These are phyloP conservation scores for Danio albolineatus DNA, from an alignment of 2,797 vertebrate species.

Conservation along the genomic window DNA sequence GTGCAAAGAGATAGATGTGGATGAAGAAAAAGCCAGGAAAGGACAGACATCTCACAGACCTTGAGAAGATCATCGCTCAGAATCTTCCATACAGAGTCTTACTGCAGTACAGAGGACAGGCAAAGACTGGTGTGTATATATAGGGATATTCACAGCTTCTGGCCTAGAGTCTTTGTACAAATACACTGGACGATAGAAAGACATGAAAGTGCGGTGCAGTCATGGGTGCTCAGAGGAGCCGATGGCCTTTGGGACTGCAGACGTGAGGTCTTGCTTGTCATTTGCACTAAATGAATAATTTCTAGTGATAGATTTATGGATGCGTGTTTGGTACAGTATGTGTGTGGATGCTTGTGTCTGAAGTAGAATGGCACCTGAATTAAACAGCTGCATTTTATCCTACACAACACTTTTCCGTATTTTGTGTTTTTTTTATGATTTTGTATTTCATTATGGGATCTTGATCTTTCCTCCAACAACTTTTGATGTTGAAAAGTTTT, in stretches of 20 bases:
- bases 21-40: conserved; percentile 41
- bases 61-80: conserved; percentile 58
- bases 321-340: conserved; percentile 49
- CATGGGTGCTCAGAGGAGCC: conserved; percentile 55
- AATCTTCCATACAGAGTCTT: conserved; percentile 49
- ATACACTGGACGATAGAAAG: conserved; percentile 74
- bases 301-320: conserved; percentile 67
- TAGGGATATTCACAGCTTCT: conserved; percentile 61
- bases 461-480: too few relatives aligned
- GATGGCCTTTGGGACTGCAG: conserved; percentile 43
- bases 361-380: neutral
- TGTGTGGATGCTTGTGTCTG: conserved; percentile 42
- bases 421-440: neutral
- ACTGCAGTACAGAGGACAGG: conserved; percentile 52
- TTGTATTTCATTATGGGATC: too few relatives aligned
- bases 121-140: conserved; percentile 42
- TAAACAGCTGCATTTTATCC: neutral
- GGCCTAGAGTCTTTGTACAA: conserved; percentile 72
- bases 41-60: conserved; percentile 70
- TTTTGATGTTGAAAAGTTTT: too few relatives aligned
- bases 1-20: conserved; percentile 47
- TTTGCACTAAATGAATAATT: conserved; percentile 79
- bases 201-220: conserved; percentile 66
- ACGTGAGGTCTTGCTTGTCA: conserved; percentile 75
- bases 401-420: neutral